Percentiles rank a stretch among this genome's conserved stretches.
These are phyloP conservation scores for Pteruthius melanotis DNA, from an alignment of 2,113 vertebrate species.

Conservation along the genomic window DNA sequence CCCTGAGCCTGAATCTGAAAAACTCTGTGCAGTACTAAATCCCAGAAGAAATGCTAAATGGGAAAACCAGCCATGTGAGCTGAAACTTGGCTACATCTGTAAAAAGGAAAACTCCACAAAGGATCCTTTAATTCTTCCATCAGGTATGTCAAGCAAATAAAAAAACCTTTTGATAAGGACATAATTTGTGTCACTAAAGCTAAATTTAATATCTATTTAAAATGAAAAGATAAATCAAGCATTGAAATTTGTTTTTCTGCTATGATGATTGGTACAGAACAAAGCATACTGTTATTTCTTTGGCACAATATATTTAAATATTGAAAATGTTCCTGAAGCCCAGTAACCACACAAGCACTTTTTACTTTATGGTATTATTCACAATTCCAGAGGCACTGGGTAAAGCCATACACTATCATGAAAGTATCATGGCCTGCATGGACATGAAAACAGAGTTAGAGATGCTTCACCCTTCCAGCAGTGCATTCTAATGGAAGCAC, in stretches of 20 bases:
- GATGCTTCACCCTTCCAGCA: not conserved
- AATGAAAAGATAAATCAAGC: not conserved
- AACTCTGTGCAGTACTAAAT: slow-evolving; percentile 83
- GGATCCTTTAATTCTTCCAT: slow-evolving; percentile 47
- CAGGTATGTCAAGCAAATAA: slow-evolving; percentile 44
- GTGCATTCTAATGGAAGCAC: not conserved
- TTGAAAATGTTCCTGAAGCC: not conserved
- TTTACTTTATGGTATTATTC: not conserved
- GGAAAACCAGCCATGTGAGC: slow-evolving; percentile 80
- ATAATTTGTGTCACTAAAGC: not conserved
- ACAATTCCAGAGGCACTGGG: not conserved
- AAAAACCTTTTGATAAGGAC: not conserved
- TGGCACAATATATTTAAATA: not conserved
- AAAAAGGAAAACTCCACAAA: slow-evolving; percentile 81
- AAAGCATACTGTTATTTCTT: not conserved
- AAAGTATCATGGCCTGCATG: not conserved
- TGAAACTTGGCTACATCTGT: slow-evolving; percentile 89
- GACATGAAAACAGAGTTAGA: not conserved
- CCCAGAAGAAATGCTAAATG: slow-evolving; percentile 85
- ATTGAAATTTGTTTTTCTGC: not conserved
- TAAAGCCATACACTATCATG: not conserved
- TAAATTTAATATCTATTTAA: not conserved
- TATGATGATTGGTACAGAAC: not conserved
- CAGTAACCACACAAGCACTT: not conserved
- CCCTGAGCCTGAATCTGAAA: slow-evolving; percentile 80